These are phyloP conservation scores for Oreotrochilus melanogaster DNA, from an alignment of 2,113 vertebrate genomes.

Conservation along the genomic window DNA sequence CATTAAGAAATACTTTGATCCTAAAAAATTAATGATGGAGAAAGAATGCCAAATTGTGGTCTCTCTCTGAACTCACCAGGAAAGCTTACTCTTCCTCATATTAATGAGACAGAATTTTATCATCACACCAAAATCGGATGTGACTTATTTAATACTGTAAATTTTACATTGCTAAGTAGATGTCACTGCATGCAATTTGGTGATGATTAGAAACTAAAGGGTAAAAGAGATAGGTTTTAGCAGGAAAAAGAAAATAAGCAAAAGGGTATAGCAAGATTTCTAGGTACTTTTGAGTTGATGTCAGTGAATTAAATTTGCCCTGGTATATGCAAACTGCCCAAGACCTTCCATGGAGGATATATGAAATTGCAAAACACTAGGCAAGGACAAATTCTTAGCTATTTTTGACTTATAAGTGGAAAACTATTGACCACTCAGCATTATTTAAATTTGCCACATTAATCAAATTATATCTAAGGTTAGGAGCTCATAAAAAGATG, in stretches of 20 bases:
- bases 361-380: background rate
- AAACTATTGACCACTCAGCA: background rate
- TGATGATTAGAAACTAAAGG: background rate
- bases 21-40: background rate
- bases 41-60: background rate
- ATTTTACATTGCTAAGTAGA: background rate
- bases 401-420: background rate
- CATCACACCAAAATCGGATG: background rate
- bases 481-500: background rate
- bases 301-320: background rate
- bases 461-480: background rate
- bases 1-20: background rate
- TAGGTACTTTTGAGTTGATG: background rate
- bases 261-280: background rate
- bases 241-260: background rate
- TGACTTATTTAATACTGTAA: background rate
- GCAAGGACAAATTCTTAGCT: background rate
- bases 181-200: background rate
- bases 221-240: background rate
- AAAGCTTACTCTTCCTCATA: background rate
- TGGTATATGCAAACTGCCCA: background rate
- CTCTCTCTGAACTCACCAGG: background rate
- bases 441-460: background rate
- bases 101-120: background rate
- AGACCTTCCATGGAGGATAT: background rate